Conservation (phyloP, 1,140 invertebrate genomes). For the Laupala kohalensis region DNA sequence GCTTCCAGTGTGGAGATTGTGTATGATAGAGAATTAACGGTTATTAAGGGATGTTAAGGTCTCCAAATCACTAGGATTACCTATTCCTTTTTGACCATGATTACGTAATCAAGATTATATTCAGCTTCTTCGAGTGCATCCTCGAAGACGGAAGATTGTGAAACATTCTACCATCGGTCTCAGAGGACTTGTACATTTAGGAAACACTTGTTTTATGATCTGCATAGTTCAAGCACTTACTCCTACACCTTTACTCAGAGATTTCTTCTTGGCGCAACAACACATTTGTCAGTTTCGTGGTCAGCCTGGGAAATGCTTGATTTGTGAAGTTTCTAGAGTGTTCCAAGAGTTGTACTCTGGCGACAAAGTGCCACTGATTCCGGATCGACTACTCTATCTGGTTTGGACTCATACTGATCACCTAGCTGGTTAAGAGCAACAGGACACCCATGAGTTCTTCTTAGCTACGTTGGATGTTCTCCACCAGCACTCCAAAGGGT, state of each 20-base stretch:
- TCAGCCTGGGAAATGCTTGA: slow-evolving; percentile 58
- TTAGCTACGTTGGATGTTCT: slow-evolving; percentile 87
- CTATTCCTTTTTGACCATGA: slow-evolving; percentile 61
- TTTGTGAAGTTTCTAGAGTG: slow-evolving; percentile 80
- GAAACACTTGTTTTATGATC: slow-evolving; percentile 99
- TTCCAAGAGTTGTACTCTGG: slow-evolving; percentile 87
- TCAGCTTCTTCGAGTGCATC: slow-evolving; percentile 50
- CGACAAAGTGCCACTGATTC: slow-evolving; percentile 69
- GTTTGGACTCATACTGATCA: slow-evolving; percentile 95
- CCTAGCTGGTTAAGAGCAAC: slow-evolving; percentile 91
- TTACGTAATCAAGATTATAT: slow-evolving; percentile 62
- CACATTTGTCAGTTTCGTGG: slow-evolving; percentile 61
- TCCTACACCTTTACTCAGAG: slow-evolving; percentile 84
- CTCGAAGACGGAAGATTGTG: slow-evolving; percentile 62
- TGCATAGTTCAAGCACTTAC: slow-evolving; percentile 91
- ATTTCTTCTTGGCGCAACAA: slow-evolving; percentile 89
- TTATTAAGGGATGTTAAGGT: slow-evolving; percentile 44
- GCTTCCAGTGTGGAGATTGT: slow-evolving; percentile 86
- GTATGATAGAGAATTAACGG: slow-evolving; percentile 57
- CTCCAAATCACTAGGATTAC: slow-evolving; percentile 48
- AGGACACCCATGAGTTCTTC: slow-evolving; percentile 98
- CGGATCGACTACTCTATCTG: slow-evolving; percentile 78
- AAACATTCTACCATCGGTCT: slow-evolving; percentile 76
- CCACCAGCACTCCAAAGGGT: slow-evolving; percentile 60
- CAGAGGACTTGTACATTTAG: slow-evolving; percentile 86